Evolutionary conservation across 2,797 vertebrate genomes (phyloP).

Genomic region (Acanthornis magna): DNA sequence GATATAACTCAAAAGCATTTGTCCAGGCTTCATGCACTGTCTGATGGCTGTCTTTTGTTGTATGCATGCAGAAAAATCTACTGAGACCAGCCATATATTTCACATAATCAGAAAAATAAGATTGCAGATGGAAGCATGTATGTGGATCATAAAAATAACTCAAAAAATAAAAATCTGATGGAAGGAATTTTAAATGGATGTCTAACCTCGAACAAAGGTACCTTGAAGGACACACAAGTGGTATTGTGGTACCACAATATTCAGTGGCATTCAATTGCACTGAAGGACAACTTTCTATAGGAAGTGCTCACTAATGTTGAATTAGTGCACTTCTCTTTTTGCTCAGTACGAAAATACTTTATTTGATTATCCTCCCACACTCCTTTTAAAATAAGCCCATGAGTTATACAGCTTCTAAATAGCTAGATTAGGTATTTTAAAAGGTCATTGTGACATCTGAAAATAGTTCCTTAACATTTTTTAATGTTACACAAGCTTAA

Average conservation of each 20-base stretch:
- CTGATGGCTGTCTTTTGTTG: background rate
- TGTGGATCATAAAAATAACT: background rate
- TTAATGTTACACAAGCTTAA: background rate
- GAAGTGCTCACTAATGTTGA: constrained; percentile 34
- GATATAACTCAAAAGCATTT: background rate
- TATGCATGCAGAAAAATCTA: background rate
- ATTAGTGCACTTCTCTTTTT: constrained; percentile 59
- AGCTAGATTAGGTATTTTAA: constrained; percentile 54
- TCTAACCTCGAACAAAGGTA: background rate
- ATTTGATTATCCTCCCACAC: constrained; percentile 67
- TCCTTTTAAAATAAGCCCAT: constrained; percentile 61
- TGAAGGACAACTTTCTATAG: constrained; percentile 63
- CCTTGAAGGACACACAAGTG: background rate
- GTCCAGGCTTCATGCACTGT: fast-evolving
- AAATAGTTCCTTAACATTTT: constrained; percentile 46
- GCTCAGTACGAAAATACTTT: constrained; percentile 55
- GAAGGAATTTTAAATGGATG: background rate
- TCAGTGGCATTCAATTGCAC: background rate
- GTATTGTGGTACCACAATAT: background rate
- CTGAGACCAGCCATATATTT: background rate
- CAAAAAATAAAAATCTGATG: background rate
- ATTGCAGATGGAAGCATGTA: fast-evolving
- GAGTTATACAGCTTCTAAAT: constrained; percentile 59
- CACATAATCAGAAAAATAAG: background rate
- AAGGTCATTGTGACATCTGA: constrained; percentile 64